phyloP scores from a whole-genome alignment of 2,113 vertebrate species.

The Cyrtonyx montezumae region DNA sequence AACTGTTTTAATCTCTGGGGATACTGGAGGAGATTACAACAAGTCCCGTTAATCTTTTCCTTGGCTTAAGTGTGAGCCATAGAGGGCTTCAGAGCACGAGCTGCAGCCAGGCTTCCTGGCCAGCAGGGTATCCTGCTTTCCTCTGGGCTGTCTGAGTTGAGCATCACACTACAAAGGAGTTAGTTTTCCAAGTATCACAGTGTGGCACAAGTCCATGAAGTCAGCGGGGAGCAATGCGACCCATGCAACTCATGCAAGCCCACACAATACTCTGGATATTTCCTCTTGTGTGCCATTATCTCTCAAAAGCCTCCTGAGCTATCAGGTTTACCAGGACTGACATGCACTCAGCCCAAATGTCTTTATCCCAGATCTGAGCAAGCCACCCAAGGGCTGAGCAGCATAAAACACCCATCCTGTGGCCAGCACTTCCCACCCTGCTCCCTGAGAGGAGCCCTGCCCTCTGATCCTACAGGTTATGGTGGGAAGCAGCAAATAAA shows the following conservation, averaged over 20 bases:
- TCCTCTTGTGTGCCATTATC: neutral
- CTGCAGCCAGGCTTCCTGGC: neutral
- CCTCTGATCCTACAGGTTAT: neutral
- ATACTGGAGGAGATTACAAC: slow-evolving; percentile 1
- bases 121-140: neutral
- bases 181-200: slow-evolving; percentile 17
- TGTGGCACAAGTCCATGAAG: neutral
- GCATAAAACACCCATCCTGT: neutral
- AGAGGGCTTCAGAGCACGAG: neutral
- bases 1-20: slow-evolving; percentile 55
- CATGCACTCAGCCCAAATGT: neutral
- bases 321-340: neutral
- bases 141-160: neutral
- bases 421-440: neutral
- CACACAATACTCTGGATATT: slow-evolving; percentile 47
- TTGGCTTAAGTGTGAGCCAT: slow-evolving; percentile 4
- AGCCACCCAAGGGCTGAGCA: neutral
- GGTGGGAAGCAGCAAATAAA: slow-evolving; percentile 28
- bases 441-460: neutral
- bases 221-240: slow-evolving; percentile 49
- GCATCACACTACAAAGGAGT: neutral
- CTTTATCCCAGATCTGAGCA: neutral
- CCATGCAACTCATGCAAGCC: neutral
- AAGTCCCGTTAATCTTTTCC: slow-evolving; percentile 26
- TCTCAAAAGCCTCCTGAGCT: slow-evolving; percentile 43